Base-by-base conservation (phyloP, 1,140 invertebrate genomes). In the Anastatus disparis region DNA sequence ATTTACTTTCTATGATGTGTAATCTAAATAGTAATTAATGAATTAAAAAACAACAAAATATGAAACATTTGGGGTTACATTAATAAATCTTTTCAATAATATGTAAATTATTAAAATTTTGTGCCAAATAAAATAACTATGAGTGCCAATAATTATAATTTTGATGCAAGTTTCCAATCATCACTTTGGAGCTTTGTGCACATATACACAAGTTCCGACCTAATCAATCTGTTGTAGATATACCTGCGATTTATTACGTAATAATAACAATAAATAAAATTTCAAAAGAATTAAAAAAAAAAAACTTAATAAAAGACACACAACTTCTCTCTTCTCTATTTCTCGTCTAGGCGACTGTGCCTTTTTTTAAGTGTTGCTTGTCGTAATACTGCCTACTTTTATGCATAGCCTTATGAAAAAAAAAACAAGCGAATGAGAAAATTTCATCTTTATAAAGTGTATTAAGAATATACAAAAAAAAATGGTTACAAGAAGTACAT, bases 331-430 rank as follows among this genome's bases (percentile, higher is more conserved):
- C 67, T 63, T 55, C 59, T 44, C 59, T 31, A 35, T 55, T 63
- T 63, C 50, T 70, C 31, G 50, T 55, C 50, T 58, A 58, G 69
- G 69, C 61, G 59, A 64, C 69, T 70, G 61, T 70, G 68, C 68
- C 61, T 70, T 70, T 58, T 64, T 55, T 63, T 70, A 56, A 58
- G 44, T 27, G 69, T 64, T 64, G 61, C 61, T 70, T 63, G 50
- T 56, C n/a, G 29, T 68, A 59, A 59, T 50, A 59, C 53, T 68
- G 52, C 42, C 55, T 59, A 68, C 53, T 59, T 68, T 69, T 40
- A 53, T 69, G 38, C 56, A 62, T 69, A 69, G 56, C 31, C 56
- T 52, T 69, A 68, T 13, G 55, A 24, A 10, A 62, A 40, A 24
- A 42, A 44, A 31, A 55, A 20, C 22, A 65, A 64, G 38, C 26